phyloP scores from a whole-genome alignment of 2,113 vertebrate genomes.

The Macquaria ambigua region DNA sequence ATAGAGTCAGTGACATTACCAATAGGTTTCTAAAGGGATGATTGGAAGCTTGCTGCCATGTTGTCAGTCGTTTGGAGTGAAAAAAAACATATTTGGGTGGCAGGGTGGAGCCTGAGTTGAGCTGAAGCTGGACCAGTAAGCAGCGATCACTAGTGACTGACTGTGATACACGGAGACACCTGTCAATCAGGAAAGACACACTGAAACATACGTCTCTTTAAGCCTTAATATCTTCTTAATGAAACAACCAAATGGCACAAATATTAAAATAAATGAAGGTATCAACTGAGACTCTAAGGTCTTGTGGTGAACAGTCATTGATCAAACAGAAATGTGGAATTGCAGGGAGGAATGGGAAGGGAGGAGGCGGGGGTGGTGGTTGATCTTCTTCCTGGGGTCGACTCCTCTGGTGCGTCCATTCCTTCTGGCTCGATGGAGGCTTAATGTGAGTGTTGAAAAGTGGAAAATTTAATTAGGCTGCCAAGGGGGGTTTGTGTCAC shows the following conservation, averaged over 20 bases:
- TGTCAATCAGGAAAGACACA: slow-evolving; percentile 32
- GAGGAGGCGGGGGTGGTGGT: neutral
- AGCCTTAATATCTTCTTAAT: neutral
- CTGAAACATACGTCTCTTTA: neutral
- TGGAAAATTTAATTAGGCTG: slow-evolving; percentile 89
- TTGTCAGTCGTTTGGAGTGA: neutral
- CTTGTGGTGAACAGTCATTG: neutral
- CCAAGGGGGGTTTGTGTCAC: slow-evolving; percentile 85
- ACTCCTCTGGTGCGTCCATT: slow-evolving; percentile 77
- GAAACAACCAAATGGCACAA: neutral
- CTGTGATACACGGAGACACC: slow-evolving; percentile 21
- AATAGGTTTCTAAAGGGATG: neutral
- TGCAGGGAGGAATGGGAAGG: neutral
- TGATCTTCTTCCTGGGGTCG: slow-evolving; percentile 73
- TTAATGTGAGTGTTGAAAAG: slow-evolving; percentile 86
- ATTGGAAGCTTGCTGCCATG: slow-evolving; percentile 11
- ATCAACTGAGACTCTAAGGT: neutral
- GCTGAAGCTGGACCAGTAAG: slow-evolving; percentile 3
- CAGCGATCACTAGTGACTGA: neutral
- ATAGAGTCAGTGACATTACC: neutral
- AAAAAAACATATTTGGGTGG: neutral
- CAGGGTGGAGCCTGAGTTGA: neutral
- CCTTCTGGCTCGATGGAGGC: slow-evolving; percentile 81
- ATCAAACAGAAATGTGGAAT: slow-evolving; percentile 36
- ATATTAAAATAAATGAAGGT: neutral